phyloP scores from a whole-genome alignment of 2,888 invertebrate species.

The Bruchidius siliquastri region DNA sequence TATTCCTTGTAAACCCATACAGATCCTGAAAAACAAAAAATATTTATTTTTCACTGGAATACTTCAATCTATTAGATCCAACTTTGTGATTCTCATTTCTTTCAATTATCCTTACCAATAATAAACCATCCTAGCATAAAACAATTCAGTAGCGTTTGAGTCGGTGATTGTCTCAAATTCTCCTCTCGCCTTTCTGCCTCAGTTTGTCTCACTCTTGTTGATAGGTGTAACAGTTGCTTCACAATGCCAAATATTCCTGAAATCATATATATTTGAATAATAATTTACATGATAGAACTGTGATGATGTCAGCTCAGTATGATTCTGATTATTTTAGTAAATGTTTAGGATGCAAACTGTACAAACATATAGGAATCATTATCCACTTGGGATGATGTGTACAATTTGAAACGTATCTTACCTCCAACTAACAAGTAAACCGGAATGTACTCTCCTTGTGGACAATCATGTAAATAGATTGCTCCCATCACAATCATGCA shows the following conservation, averaged over 20 bases:
- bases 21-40: slow-evolving; percentile 39
- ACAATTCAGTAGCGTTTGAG: slow-evolving; percentile 56
- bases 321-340: no score
- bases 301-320: no score
- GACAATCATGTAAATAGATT: slow-evolving; percentile 60
- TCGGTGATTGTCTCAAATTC: slow-evolving; percentile 52
- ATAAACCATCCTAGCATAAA: slow-evolving; percentile 68
- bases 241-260: slow-evolving; percentile 59
- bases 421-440: slow-evolving; percentile 65
- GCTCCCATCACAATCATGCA: slow-evolving; percentile 66
- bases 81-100: no score
- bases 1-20: slow-evolving; percentile 66
- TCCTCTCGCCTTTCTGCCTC: slow-evolving; percentile 54
- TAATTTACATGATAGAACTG: no score
- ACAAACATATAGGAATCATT: no score
- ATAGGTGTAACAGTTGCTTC: slow-evolving; percentile 58
- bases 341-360: no score
- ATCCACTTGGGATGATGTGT: no score
- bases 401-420: slow-evolving; percentile 17
- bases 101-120: slow-evolving; percentile 50
- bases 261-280: slow-evolving; percentile 1
- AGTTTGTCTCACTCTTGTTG: slow-evolving; percentile 51
- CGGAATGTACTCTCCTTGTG: slow-evolving; percentile 63
- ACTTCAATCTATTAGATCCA: no score
- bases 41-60: neutral